phyloP scores from a whole-genome alignment of 2,113 vertebrate species.

The Indicator maculatus region DNA sequence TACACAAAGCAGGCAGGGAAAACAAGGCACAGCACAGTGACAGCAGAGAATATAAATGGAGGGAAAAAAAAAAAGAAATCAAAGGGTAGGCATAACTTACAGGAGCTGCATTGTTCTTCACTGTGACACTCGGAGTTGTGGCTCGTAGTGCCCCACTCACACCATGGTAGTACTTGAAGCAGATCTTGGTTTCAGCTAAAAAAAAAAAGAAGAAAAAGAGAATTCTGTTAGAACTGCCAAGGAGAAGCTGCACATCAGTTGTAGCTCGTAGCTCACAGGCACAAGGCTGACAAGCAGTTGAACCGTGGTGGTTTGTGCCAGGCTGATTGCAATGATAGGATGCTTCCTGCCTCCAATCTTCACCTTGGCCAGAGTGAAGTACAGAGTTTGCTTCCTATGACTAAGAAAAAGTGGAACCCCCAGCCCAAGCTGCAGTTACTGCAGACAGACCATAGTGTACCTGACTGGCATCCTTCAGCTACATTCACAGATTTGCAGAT shows the following conservation, averaged over 20 bases:
- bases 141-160: slow-evolving; percentile 91
- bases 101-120: slow-evolving; percentile 84
- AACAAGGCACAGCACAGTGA: not conserved
- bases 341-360: not conserved
- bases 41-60: not conserved
- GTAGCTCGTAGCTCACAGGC: not conserved
- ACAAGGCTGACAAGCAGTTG: not conserved
- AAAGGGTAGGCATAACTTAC: slow-evolving; percentile 78
- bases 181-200: slow-evolving; percentile 95
- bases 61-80: not conserved
- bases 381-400: not conserved
- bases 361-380: not conserved
- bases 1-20: not conserved
- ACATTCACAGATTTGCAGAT: too few species aligned
- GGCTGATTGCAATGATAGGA: not conserved
- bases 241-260: not conserved
- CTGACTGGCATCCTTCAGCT: not conserved
- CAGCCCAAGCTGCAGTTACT: not conserved
- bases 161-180: slow-evolving; percentile 98
- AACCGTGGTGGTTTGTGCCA: not conserved
- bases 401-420: not conserved
- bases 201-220: slow-evolving; percentile 37
- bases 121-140: slow-evolving; percentile 91
- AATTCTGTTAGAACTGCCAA: not conserved
- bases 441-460: not conserved